These are phyloP conservation scores for Rhadinocentrus ornatus DNA, from an alignment of 2,797 vertebrate species.

Conservation along the genomic window DNA sequence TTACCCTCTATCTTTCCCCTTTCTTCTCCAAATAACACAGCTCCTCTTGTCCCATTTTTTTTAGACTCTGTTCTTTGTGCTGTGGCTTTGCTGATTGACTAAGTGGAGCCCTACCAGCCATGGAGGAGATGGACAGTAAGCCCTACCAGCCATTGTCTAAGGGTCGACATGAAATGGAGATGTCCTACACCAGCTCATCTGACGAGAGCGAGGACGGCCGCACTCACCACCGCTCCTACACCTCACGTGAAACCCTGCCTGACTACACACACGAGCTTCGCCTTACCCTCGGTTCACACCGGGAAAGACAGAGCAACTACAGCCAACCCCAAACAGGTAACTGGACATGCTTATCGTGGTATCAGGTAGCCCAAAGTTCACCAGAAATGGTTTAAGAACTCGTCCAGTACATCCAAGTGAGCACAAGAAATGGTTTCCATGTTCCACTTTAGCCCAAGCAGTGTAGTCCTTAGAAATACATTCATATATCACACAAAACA, in stretches of 20 bases:
- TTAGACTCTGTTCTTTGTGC: constrained; percentile 80
- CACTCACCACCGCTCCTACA: constrained; percentile 91
- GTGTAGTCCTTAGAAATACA: no score
- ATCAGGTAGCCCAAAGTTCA: neutral
- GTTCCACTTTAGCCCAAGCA: no score
- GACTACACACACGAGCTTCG: constrained; percentile 93
- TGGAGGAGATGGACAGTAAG: constrained; percentile 99
- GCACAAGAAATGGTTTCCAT: no score
- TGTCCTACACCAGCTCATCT: constrained; percentile 95
- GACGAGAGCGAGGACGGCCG: constrained; percentile 95
- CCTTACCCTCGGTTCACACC: constrained; percentile 91
- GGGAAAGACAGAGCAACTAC: constrained; percentile 88
- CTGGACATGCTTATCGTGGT: neutral
- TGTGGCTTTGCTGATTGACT: constrained; percentile 84
- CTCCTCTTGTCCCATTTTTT: constrained; percentile 3
- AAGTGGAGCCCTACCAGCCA: constrained; percentile 84
- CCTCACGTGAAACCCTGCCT: constrained; percentile 93
- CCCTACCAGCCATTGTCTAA: constrained; percentile 97
- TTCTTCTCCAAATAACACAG: constrained; percentile 8
- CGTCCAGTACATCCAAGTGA: no score
- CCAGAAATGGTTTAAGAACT: neutral
- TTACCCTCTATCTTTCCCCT: neutral
- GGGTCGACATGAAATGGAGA: constrained; percentile 95
- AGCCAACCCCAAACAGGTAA: constrained; percentile 91
- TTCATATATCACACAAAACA: no score